A percentile compares a stretch with the other conserved stretches of the same genome.
Conservation (phyloP, 2,113 vertebrate species). For the Genyomyrus donnyi region DNA sequence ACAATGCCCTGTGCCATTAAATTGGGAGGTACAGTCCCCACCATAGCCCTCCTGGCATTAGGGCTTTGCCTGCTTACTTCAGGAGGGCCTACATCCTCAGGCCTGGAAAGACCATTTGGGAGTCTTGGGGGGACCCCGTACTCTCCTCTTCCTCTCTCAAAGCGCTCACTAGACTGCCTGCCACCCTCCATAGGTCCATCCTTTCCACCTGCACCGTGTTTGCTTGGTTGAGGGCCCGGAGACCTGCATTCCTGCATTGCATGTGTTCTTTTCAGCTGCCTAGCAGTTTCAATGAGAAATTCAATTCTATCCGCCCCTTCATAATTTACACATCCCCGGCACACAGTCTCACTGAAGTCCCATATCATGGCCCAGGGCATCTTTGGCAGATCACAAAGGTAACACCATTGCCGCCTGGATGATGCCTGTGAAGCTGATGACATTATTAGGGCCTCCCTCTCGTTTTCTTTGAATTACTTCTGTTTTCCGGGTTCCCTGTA, state of each 20-base stretch:
- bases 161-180: slow-evolving; percentile 55
- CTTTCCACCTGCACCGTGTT: slow-evolving; percentile 54
- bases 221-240: slow-evolving; percentile 71
- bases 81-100: slow-evolving; percentile 56
- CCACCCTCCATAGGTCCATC: slow-evolving; percentile 47
- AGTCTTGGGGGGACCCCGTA: slow-evolving; percentile 56
- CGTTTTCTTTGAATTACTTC: slow-evolving; percentile 37
- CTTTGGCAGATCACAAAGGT: slow-evolving; percentile 84
- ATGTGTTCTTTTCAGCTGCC: slow-evolving; percentile 75
- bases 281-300: slow-evolving; percentile 75
- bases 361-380: slow-evolving; percentile 89
- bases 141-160: slow-evolving; percentile 58
- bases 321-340: slow-evolving; percentile 85
- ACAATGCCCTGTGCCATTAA: slow-evolving; percentile 66
- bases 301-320: slow-evolving; percentile 82
- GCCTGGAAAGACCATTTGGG: slow-evolving; percentile 68
- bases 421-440: slow-evolving; percentile 70
- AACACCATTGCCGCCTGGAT: slow-evolving; percentile 84
- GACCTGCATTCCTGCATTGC: slow-evolving; percentile 78
- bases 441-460: slow-evolving; percentile 57
- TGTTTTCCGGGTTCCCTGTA: slow-evolving; percentile 13
- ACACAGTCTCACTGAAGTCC: slow-evolving; percentile 87
- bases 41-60: slow-evolving; percentile 66
- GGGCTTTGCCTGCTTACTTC: slow-evolving; percentile 72
- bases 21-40: slow-evolving; percentile 66